Base-by-base conservation (phyloP, 2,113 vertebrate species). In the Ovis canadensis region DNA sequence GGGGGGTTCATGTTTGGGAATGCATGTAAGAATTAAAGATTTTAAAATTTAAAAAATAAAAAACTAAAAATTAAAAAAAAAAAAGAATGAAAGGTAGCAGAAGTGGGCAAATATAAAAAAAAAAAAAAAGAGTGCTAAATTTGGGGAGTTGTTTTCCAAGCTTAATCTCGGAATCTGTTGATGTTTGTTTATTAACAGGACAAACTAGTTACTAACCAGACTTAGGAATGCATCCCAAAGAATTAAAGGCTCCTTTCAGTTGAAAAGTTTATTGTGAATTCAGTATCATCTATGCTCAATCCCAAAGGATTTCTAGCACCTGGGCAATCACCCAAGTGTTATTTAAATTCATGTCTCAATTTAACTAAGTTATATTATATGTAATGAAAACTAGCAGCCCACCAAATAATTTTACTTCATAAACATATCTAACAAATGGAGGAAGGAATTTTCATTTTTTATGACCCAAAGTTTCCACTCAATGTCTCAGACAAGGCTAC, bases 351-450 rank as follows among this genome's bases (percentile, higher is more conserved):
- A 43, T 97, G 33, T 97, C 97, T 98, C 92, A 92, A 95, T 98
- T 98, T 97, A 90, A 91, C 64, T 92, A 88, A 96, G 81, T 96
- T 96, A 78, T 96, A 64, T 92, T 90, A 97, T 89, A 95, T 94
- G 96, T 81, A 97, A 97, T 92, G 60, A 98, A 97, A 98, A 98
- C 97, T 97, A 27, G 8, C 74, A 98, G 67, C 94, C 80, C 87
- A 97, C 33, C 95, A 92, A 98, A 98, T 98, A 97, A 94, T 98
- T 90, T 97, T 95, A 97, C 96, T 96, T 96, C 96, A 98, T 98
- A 98, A 98, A 98, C 91, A 95, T 90, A 98, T 98, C 92, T 98
- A 98, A 98, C 95, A 97, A 98, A 80, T 96, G 64, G 94, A 96
- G 92, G 97, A 97, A 98, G 92, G 93, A 10, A 97, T 93, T 98